Base-by-base conservation (phyloP, 2,888 invertebrate species). In the Thymelicus sylvestris region DNA sequence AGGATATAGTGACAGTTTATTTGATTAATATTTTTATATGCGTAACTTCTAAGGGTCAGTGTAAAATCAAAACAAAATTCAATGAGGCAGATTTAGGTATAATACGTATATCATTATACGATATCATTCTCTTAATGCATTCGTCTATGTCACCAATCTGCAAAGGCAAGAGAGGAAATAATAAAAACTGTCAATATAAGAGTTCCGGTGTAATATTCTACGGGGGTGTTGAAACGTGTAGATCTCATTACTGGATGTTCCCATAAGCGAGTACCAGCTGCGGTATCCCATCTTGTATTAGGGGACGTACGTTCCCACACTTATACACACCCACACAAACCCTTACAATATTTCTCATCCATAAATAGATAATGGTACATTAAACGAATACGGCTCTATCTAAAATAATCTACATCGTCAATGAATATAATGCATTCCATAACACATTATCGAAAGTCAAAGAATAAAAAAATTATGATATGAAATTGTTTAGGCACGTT, bases 271-370 rank as follows among this genome's bases (percentile, higher is more conserved):
- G 47, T 57, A 50, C 47, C 69, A 69, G 69, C 48, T 69, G 69
- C 63, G 63, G 48, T 55, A 39, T 10, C 57, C 57, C 59, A 60
- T 67, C 39, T 64, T 69, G 69, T 41, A 15, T 67, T 67, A 69
- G 69, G 68, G 68, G 69, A 64, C 38, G 63, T 48, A 8, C 39
- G 59, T 69, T 69, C 69, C 69, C 64, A 69, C 69, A 69, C 64
- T 61, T 8, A 24, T 48, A 24, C 15, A 24, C 41, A 47, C 48
- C 15, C 47, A 66, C 57, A 31, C 47, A 15, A 24, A 66, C 31
- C 19, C 6, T 48, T 38, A 6, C n/a, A 48, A 47, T 10, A 8
- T 31, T 57, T 59, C 59, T 59, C 39, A 8, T 24, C 24, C 19
- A 55, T 24, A 24, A 55, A 55, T 24, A 24, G 55, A 55, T 55